Evolutionary conservation across 2,797 vertebrate genomes (phyloP).

Genomic region (Acomys russatus): DNA sequence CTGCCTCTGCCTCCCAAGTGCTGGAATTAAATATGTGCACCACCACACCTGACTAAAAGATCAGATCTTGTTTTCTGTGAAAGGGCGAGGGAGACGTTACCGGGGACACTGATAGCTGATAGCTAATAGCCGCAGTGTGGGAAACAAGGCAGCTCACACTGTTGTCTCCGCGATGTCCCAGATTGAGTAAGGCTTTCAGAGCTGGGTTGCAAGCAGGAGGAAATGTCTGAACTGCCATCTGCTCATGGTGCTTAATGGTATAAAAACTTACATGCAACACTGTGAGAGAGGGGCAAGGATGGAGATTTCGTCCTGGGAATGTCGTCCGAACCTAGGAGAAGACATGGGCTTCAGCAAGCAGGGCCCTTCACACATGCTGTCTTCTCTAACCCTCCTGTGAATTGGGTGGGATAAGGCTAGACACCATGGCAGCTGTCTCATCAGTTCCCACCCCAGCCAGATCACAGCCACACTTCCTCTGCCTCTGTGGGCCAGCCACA

Average conservation of each 20-base stretch:
- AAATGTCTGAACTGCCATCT: background rate
- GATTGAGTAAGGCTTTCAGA: background rate
- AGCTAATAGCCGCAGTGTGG: accelerated
- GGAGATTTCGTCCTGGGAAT: constrained; percentile 94
- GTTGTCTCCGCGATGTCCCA: background rate
- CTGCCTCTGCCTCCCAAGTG: too few species aligned
- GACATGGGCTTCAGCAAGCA: constrained; percentile 23
- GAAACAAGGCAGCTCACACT: background rate
- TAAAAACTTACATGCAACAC: constrained; percentile 95
- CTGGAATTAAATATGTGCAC: too few species aligned
- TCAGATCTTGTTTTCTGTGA: background rate
- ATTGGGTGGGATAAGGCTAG: background rate
- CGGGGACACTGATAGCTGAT: background rate
- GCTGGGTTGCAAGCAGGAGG: background rate
- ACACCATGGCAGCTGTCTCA: background rate
- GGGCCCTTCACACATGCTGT: background rate
- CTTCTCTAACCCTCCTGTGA: background rate
- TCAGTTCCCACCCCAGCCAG: background rate
- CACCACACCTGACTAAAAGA: background rate
- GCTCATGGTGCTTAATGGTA: background rate
- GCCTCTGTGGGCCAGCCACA: accelerated
- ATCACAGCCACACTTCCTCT: background rate
- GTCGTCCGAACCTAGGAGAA: constrained; percentile 93
- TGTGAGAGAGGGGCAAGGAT: constrained; percentile 96
- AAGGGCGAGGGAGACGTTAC: background rate